Evolutionary conservation across 2,113 vertebrate species (phyloP).

Genomic region (Peucedramus taeniatus): DNA sequence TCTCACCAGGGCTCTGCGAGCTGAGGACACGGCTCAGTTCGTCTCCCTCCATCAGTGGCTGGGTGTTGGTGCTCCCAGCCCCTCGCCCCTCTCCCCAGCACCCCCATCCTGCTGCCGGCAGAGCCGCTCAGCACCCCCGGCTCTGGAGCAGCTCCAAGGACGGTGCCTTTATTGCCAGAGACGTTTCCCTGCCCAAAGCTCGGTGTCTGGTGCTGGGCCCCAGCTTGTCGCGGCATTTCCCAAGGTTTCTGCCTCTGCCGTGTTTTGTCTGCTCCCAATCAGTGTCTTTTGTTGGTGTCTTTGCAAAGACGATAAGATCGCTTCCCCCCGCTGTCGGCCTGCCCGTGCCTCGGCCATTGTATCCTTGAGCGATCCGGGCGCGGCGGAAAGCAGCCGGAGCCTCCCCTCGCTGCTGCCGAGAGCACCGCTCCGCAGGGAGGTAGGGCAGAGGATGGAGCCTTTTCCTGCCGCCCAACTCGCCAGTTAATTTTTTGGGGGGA

Average conservation of each 20-base stretch:
- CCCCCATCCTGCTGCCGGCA: not conserved
- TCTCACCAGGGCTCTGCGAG: not conserved
- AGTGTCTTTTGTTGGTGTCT: constrained; percentile 35
- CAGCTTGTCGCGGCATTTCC: not conserved
- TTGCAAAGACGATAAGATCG: not conserved
- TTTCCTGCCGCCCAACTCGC: not conserved
- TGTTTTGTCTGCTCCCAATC: constrained; percentile 61
- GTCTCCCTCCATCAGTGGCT: not conserved
- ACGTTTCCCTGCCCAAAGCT: not conserved
- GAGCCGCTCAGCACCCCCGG: not conserved
- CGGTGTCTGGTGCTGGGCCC: not conserved
- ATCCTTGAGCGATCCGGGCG: not conserved
- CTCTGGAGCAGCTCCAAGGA: not conserved
- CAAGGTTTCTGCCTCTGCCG: constrained; percentile 23
- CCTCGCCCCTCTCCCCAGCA: not conserved
- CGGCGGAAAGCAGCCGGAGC: not conserved
- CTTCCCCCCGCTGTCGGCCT: not conserved
- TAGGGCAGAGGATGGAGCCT: not conserved
- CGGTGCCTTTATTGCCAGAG: not conserved
- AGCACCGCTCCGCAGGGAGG: not conserved
- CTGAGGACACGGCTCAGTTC: not conserved
- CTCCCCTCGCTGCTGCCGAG: not conserved
- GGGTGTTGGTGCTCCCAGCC: not conserved
- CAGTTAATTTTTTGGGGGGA: not conserved
- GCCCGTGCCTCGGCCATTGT: not conserved